Evolutionary conservation across 2,888 invertebrate species (phyloP).

Genomic region (Tachina grossa): DNA sequence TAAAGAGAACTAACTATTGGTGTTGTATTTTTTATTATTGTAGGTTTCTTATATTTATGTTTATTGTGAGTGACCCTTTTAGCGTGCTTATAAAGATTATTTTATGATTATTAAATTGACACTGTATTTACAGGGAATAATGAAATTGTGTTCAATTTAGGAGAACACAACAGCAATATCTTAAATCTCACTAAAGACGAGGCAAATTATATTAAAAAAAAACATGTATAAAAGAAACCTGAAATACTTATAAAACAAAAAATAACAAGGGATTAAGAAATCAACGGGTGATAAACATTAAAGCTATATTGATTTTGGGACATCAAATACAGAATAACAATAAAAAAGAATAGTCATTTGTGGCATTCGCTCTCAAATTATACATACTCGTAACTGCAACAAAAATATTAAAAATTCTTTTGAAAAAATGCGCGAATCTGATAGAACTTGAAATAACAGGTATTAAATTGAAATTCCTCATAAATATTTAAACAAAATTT

Average conservation of each 20-base stretch:
- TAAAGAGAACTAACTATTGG: neutral
- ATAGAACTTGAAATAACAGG: slow-evolving; percentile 43
- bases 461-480: slow-evolving; percentile 52
- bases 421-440: slow-evolving; percentile 5
- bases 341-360: slow-evolving; percentile 1
- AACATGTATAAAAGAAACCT: neutral
- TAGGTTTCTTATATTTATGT: neutral
- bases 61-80: slow-evolving; percentile 11
- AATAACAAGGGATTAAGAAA: slow-evolving; percentile 59
- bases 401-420: slow-evolving; percentile 33
- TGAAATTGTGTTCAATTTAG: slow-evolving; percentile 39
- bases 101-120: slow-evolving; percentile 71
- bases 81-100: slow-evolving; percentile 45
- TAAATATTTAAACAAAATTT: slow-evolving; percentile 33
- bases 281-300: slow-evolving; percentile 69
- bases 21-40: neutral
- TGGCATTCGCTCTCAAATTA: neutral
- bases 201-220: neutral
- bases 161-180: neutral
- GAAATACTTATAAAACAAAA: neutral
- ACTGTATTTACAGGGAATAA: slow-evolving; percentile 56
- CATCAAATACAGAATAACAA: slow-evolving; percentile 33
- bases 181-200: neutral
- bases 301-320: slow-evolving; percentile 63
- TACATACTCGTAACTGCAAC: neutral